phyloP scores from a whole-genome alignment of 2,113 vertebrate species.

The Lophius piscatorius region DNA sequence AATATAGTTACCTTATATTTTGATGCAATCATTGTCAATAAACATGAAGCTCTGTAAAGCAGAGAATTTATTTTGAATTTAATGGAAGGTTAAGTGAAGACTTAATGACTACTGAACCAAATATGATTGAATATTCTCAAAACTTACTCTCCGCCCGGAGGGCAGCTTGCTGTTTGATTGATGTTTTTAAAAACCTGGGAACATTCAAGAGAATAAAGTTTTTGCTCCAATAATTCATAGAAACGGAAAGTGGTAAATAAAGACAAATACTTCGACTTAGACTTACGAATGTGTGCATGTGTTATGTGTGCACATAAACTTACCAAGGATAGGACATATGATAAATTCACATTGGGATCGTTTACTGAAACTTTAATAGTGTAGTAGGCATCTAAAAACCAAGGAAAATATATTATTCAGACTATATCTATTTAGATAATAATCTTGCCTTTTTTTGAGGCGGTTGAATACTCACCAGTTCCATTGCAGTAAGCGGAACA shows the following conservation, averaged over 20 bases:
- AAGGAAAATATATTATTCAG: not conserved
- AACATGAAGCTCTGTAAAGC: conserved; percentile 36
- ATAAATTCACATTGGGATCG: not conserved
- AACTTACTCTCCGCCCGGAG: conserved; percentile 31
- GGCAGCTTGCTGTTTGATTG: conserved; percentile 10
- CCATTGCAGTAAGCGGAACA: conserved; percentile 66
- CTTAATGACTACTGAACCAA: not conserved
- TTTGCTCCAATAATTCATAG: not conserved
- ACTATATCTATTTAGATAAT: not conserved
- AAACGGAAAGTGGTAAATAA: not conserved
- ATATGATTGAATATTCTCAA: not conserved
- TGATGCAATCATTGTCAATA: not conserved
- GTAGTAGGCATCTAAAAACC: conserved; percentile 70
- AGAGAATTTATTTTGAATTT: not conserved
- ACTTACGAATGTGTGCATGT: not conserved
- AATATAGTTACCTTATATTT: conserved; percentile 50
- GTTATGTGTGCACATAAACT: conserved; percentile 1
- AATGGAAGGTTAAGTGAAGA: not conserved
- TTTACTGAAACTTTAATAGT: conserved; percentile 35
- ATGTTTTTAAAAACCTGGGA: conserved; percentile 39
- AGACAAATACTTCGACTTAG: no score
- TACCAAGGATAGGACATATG: conserved; percentile 37
- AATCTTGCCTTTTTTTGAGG: not conserved
- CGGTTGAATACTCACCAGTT: conserved; percentile 51
- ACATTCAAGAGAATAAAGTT: not conserved